Base-by-base conservation (phyloP, 2,888 invertebrate species). In the Lasius fuliginosus region DNA sequence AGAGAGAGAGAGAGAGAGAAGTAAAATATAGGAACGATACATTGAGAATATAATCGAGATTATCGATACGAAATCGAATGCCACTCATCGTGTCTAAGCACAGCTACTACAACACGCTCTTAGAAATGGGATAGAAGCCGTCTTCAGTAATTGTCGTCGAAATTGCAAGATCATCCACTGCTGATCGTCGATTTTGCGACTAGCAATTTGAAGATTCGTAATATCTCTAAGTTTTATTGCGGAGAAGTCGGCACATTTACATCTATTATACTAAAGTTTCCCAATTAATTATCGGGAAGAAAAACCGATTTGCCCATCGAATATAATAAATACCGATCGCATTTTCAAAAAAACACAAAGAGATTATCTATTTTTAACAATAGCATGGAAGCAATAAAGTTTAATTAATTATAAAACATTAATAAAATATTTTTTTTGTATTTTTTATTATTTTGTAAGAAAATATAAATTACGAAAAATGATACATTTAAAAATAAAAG, bases 51-150 rank as follows among this genome's bases (percentile, higher is more conserved):
- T 87, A 87, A 90, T 91, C 90, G 91, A 89, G 90, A 90, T 90
- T 91, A 88, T 60, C 83, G 90, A 90, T 91, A 89, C 82, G 86
- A 83, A 87, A 92, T 92, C 89, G 88, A 82, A 88, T 82, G 85
- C 75, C 60, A 68, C 53, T 76, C 56, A 27, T 40, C 15, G 33
- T 15, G 6, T 69, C 40, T 75, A 82, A 75, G 49, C 36, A 68
- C 60, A 77, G 23, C 23, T 33, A 58, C 23, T 36, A 33, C 46
- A 49, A 40, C 3, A 64, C n/a, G 65, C 56, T 87, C 83, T 36
- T 83, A 87, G 81, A 88, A 88, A 86, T 81, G 27, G 81, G 73
- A 88, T 58, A 67, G 64, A 81, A 64, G 75, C 69, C 53, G 18
- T 82, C 64, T 83, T 83, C 33, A 42, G 40, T n/a, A 49, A 23